phyloP scores from a whole-genome alignment of 2,797 vertebrate species.

The Tenualosa thibaudeaui region DNA sequence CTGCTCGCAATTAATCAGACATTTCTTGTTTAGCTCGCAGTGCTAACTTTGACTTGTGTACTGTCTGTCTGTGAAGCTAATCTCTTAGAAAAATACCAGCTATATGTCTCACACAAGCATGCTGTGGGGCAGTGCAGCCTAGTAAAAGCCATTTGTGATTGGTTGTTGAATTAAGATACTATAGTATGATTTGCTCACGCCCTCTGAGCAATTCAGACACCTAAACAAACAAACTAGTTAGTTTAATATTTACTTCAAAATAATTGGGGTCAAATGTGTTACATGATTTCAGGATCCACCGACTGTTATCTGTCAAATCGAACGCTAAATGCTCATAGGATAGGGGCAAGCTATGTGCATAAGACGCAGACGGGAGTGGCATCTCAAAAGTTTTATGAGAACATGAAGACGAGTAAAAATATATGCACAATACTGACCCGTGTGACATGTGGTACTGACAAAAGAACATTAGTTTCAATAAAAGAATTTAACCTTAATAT shows the following conservation, averaged over 20 bases:
- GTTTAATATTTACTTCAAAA: background rate
- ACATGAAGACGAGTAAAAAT: background rate
- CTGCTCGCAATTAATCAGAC: background rate
- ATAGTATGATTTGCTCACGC: constrained; percentile 47
- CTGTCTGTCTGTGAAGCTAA: constrained; percentile 49
- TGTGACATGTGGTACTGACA: background rate
- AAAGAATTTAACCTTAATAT: background rate
- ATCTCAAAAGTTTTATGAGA: background rate
- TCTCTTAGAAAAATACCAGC: constrained; percentile 59
- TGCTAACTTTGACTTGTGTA: constrained; percentile 22
- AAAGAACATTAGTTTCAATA: background rate
- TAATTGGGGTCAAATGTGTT: background rate
- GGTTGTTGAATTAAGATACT: constrained; percentile 26
- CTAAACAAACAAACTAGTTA: constrained; percentile 10
- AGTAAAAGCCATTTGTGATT: constrained; percentile 27
- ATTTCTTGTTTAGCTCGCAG: background rate
- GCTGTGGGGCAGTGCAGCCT: constrained; percentile 50
- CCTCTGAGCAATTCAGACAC: background rate
- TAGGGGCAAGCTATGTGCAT: background rate
- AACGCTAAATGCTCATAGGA: background rate
- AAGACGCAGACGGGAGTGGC: constrained; percentile 12
- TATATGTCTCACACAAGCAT: constrained; percentile 58
- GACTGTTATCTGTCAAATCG: background rate
- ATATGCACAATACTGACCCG: background rate
- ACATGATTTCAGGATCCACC: background rate